Evolutionary conservation across 35 echinoderm and acorn worm genomes (phyloP), one percentile per base, ranked within the genome.

Genomic region (Eucidaris tribuloides): DNA sequence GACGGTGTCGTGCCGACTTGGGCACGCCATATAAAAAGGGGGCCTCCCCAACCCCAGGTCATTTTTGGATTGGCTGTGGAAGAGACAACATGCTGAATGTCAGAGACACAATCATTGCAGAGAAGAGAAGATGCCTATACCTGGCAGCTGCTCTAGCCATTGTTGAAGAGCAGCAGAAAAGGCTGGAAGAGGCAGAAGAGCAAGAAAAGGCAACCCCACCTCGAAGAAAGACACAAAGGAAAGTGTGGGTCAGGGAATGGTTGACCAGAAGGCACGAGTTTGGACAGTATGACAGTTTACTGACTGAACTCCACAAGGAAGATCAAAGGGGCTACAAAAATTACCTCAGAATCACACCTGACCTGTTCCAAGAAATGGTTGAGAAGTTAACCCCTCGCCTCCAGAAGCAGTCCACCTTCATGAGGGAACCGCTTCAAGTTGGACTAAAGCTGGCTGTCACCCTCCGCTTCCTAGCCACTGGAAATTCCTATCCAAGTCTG

Each of bases 341-440:
- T 65, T 71, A 84, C 82, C 57, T 84, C 27, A 84, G 63, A 84
- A 84, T 84, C 62, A 76, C 82, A 84, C 82, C 82, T 84, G 61
- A 84, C 63, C 60, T 84, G 82, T 72, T 84, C 57, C 59, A 71
- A 84, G 43, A 45, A 40, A 70, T 71, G 82, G 82, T 84, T 84
- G 82, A 84, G 38, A 84, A 72, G 1, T 0, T 70, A 22, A 70
- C 64, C 27, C 32, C 64, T 70, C 64, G n/a, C 40, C 35, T 59
- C 14, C 46, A 48, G 72, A 22, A 39, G 25, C 58, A 85, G 33
- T 77, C 40, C 42, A 55, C 38, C 0, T 76, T 45, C 48, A 77
- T 44, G 39, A 85, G 80, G 31, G 42, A 84, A 32, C 80, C 66
- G 6, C 44, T 83, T 0, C 1, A 49, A 37, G 52, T 79, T 43